A percentile compares a stretch with the other conserved stretches of the same genome.
Evolutionary conservation across 2,888 invertebrate species (phyloP).

Genomic region (Troides oblongomaculatus): DNA sequence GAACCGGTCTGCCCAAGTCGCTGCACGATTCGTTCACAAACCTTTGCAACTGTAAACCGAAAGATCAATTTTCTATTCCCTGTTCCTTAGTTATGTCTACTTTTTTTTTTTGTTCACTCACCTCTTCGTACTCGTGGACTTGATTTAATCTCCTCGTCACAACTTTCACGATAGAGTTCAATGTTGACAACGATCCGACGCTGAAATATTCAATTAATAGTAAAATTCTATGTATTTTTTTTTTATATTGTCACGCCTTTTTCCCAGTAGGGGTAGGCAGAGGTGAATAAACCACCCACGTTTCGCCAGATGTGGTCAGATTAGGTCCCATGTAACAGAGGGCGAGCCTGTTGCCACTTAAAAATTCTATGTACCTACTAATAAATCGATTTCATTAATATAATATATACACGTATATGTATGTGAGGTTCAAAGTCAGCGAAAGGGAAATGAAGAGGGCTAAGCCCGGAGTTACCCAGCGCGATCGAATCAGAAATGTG

Average conservation of each 20-base stretch:
- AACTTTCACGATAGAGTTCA: slow-evolving; percentile 86
- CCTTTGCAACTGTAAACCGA: slow-evolving; percentile 78
- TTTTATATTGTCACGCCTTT: too few species aligned
- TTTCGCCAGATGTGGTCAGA: too few species aligned
- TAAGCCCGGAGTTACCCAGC: too few species aligned
- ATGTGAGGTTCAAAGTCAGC: too few species aligned
- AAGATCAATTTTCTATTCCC: neutral
- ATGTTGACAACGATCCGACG: slow-evolving; percentile 85
- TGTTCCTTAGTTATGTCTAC: neutral
- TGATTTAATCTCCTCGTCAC: slow-evolving; percentile 87
- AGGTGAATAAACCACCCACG: too few species aligned
- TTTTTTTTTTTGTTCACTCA: slow-evolving; percentile 47
- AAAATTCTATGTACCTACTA: neutral
- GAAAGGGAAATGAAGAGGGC: too few species aligned
- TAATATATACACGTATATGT: too few species aligned
- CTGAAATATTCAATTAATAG: slow-evolving; percentile 69
- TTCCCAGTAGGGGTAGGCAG: too few species aligned
- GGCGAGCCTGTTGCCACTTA: too few species aligned
- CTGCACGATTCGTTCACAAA: slow-evolving; percentile 83
- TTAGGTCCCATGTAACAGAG: too few species aligned
- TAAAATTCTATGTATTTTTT: neutral
- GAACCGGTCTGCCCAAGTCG: slow-evolving; percentile 86
- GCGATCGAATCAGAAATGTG: too few species aligned
- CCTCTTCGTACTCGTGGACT: slow-evolving; percentile 87
- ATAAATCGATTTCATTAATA: too few species aligned